Base-by-base conservation (phyloP, 1,140 invertebrate genomes). In the Diorhabda sublineata region DNA sequence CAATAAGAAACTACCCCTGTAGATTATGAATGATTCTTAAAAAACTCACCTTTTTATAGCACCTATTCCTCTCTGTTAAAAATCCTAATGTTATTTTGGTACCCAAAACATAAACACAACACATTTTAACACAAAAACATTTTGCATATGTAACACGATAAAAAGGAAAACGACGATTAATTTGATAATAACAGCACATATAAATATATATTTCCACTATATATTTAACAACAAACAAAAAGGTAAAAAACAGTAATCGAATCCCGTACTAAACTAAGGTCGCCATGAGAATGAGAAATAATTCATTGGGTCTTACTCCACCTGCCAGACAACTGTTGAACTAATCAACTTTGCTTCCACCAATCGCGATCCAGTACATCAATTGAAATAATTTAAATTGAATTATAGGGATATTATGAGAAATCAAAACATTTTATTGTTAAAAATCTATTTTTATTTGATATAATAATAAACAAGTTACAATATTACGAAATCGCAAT, bases 241-340 rank as follows among this genome's bases (percentile, higher is more conserved):
- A 74, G 58, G 68, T 68, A 71, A 69, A 26, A 26, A 73, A 56
- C 56, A 62, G 62, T 65, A 60, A 59, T 60, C 60, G 43, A 64
- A 71, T 71, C 61, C 62, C 66, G 69, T 66, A 66, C 64, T 70
- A 70, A 52, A 58, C 64, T 68, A 64, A 60, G 61, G 69, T 67
- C 69, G 69, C 69, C 69, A 71, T 71, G 69, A 67, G 67, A 71
- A 67, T 71, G 70, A 68, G 71, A 65, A 71, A 68, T 66, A 69
- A 71, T 45, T 68, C 43, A 42, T 66, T 66, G 69, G 67, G 58
- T 66, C 61, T 47, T 65, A 66, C 73, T 72, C 73, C 73, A 74
- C 73, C 73, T 72, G 68, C 68, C 64, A 67, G 71, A 69, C 73
- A 74, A 72, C 73, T 74, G 73, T 74, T 74, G 73, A 74, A 74